Evolutionary conservation across 2,797 vertebrate species (phyloP).

Genomic region (Agapornis canus): DNA sequence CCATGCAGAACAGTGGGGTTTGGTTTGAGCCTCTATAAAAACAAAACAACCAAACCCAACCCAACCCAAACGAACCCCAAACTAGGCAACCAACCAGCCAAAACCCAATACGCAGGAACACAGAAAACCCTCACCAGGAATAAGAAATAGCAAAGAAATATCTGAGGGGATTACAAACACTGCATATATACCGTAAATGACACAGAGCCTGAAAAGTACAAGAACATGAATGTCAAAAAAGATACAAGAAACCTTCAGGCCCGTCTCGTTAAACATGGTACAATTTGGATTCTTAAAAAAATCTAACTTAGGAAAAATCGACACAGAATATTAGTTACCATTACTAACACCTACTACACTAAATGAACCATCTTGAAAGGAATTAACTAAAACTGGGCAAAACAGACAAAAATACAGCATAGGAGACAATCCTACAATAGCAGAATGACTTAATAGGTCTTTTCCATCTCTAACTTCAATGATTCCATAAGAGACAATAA

Average conservation of each 20-base stretch:
- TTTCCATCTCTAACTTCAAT: constrained; percentile 63
- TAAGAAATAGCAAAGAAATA: not conserved
- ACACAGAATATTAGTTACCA: not conserved
- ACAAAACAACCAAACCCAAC: not conserved
- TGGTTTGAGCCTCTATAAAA: not conserved
- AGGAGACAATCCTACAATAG: not conserved
- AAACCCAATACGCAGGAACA: accelerated
- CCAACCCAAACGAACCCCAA: not conserved
- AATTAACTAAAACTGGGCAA: constrained; percentile 10
- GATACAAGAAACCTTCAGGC: not conserved
- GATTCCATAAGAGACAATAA: constrained; percentile 60
- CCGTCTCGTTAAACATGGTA: not conserved
- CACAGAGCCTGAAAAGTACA: not conserved
- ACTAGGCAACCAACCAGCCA: not conserved
- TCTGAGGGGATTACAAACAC: not conserved
- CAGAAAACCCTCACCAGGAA: not conserved
- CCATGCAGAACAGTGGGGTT: not conserved
- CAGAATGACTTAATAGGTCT: constrained; percentile 36
- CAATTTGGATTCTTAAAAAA: not conserved
- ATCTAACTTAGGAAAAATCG: not conserved
- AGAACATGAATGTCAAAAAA: not conserved
- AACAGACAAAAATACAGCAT: constrained; percentile 23
- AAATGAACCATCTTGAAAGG: constrained; percentile 12
- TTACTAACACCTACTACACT: not conserved
- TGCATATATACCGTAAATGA: not conserved